Evolutionary conservation across 2,797 vertebrate species (phyloP), one percentile per base, ranked within the genome.

Genomic region (Galaxias olidus): DNA sequence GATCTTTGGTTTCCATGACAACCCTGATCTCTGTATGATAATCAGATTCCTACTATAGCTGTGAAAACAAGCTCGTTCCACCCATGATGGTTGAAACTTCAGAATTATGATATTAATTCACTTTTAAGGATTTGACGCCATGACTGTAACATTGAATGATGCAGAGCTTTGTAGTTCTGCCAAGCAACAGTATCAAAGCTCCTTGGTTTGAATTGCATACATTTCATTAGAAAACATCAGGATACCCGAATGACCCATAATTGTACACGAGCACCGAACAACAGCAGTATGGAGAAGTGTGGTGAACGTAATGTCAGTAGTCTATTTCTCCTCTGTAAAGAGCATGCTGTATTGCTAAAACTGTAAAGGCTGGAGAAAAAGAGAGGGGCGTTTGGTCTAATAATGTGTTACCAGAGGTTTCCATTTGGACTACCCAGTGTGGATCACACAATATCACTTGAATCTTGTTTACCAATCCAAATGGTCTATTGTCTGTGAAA

Each of bases 1-100:
- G 80, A 63, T 87, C 80, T 85, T 81, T 30, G 84, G 92, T 93
- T 92, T 86, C 92, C 89, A 91, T 92, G 90, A 87, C 88, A 75
- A 93, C 92, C 63, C 50, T 78, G 81, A 87, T 90, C 87, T 86
- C 83, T 78, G 85, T 84, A 89, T 85, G 74, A 88, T 89, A 88
- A 91, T 91, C 84, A 66, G 81, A 88, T 90, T 90, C 82, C 84
- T 74, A 67, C 85, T 79, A 83, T 89, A 85, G 85, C 88, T 81
- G 87, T 84, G 64, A 83, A 86, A 87, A 88, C 46, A 82, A 79
- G 70, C 80, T 82, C 74, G 41, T 81, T 84, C 77, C 76, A 66
- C 67, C 69, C 63, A 50, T 53, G 57, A 43, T 59, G 20, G 47
- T 56, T 66, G 58, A 87, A 84, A 76, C 73, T 69, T 75, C 75